A percentile compares a stretch with the other conserved stretches of the same genome.
phyloP scores from a whole-genome alignment of 2,113 vertebrate genomes.

The Falco punctatus region DNA sequence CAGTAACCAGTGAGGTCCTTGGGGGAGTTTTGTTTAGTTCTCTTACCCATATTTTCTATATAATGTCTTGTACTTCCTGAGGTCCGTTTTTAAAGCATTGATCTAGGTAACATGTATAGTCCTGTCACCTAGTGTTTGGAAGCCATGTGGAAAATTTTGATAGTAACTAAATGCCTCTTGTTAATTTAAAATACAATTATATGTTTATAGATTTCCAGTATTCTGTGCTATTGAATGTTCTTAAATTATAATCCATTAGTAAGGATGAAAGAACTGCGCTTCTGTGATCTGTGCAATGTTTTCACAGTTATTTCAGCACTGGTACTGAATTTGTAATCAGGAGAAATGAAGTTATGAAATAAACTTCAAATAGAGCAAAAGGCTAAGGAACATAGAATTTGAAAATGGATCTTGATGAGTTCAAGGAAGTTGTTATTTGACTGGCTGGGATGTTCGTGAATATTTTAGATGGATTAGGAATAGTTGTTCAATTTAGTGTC shows the following conservation, averaged over 20 bases:
- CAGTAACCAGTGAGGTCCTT: not conserved
- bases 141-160: not conserved
- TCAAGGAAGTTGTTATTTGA: not conserved
- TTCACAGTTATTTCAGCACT: not conserved
- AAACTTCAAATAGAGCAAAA: not conserved
- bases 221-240: not conserved
- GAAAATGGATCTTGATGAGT: not conserved
- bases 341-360: not conserved
- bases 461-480: not conserved
- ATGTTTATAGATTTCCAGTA: not conserved
- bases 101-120: not conserved
- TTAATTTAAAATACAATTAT: not conserved
- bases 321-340: not conserved
- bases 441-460: not conserved
- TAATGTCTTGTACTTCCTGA: not conserved
- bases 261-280: not conserved
- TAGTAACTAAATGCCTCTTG: not conserved
- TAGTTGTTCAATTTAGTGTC: not conserved
- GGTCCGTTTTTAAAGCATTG: not conserved
- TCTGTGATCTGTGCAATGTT: not conserved
- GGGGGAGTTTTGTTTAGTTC: not conserved
- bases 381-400: not conserved
- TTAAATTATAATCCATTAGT: constrained; percentile 5
- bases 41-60: not conserved
- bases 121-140: not conserved